A percentile compares a stretch with the other conserved stretches of the same genome.
Evolutionary conservation across 2,888 invertebrate genomes (phyloP).

Genomic region (Globia sparganii): DNA sequence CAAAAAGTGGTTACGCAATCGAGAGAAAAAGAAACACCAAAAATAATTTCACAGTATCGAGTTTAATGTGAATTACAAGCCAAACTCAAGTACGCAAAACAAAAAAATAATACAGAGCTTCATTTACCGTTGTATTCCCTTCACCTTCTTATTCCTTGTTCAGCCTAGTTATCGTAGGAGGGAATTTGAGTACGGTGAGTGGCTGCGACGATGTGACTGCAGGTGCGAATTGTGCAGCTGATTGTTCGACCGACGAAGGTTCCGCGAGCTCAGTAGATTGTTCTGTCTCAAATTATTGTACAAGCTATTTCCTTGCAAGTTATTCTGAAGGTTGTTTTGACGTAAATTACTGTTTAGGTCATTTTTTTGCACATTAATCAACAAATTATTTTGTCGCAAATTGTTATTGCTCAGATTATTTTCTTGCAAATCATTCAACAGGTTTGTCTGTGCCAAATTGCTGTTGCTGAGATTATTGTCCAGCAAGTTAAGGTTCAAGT

Average conservation of each 20-base stretch:
- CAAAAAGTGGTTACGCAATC: background rate
- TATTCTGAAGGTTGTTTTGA: background rate
- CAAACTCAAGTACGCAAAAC: slow-evolving; percentile 1
- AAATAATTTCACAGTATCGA: slow-evolving; percentile 15
- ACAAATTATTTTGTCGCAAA: background rate
- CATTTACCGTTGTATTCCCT: slow-evolving; percentile 1
- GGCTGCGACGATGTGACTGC: background rate
- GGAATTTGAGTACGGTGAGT: background rate
- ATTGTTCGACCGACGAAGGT: background rate
- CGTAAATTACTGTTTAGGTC: background rate
- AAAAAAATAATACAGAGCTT: slow-evolving; percentile 14
- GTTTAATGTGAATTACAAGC: slow-evolving; percentile 32
- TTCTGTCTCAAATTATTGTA: background rate
- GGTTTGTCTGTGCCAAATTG: background rate
- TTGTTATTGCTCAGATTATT: background rate
- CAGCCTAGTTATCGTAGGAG: background rate
- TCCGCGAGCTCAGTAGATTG: background rate
- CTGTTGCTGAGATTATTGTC: background rate
- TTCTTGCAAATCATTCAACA: background rate
- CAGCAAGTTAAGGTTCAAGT: no score
- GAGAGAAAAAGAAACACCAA: background rate
- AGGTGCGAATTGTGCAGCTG: fast-evolving
- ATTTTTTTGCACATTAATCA: background rate
- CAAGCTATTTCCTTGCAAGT: background rate
- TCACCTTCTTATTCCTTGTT: no score